Evolutionary conservation across 2,888 invertebrate species (phyloP).

Genomic region (Petrophora chlorosata): DNA sequence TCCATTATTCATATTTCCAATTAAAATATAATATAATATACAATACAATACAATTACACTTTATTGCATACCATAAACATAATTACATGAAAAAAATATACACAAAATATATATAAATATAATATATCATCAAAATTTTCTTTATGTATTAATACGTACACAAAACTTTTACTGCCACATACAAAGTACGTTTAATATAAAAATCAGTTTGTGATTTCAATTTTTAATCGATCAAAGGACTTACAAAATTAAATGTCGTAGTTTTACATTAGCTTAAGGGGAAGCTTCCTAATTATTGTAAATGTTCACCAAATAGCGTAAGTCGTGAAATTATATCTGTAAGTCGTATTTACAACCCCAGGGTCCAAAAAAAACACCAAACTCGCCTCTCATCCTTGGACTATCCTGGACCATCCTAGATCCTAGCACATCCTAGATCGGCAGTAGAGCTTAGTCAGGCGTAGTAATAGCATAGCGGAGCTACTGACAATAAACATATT

Average conservation of each 20-base stretch:
- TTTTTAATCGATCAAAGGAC: slow-evolving; percentile 15
- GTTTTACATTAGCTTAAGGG: slow-evolving; percentile 19
- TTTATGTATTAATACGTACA: too few relatives aligned
- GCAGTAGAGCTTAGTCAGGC: slow-evolving; percentile 62
- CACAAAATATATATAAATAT: too few relatives aligned
- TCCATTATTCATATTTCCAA: not conserved
- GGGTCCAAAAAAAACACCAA: slow-evolving; percentile 81
- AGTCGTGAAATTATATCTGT: slow-evolving; percentile 41
- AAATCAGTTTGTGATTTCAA: not conserved
- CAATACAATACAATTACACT: too few relatives aligned
- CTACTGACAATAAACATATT: not conserved
- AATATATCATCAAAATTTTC: too few relatives aligned
- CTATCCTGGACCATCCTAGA: slow-evolving; percentile 68
- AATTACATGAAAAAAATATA: too few relatives aligned
- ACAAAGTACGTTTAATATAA: too few relatives aligned
- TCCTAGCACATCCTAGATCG: slow-evolving; percentile 49
- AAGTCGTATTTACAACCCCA: slow-evolving; percentile 54
- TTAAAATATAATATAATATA: too few relatives aligned
- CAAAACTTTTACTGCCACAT: too few relatives aligned
- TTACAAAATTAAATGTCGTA: slow-evolving; percentile 12
- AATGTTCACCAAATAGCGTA: slow-evolving; percentile 40
- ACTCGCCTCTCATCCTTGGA: slow-evolving; percentile 69
- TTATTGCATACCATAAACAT: too few relatives aligned
- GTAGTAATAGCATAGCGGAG: slow-evolving; percentile 32
- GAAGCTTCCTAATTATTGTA: slow-evolving; percentile 33